Evolutionary conservation across 2,888 invertebrate genomes (phyloP), one percentile per base, ranked within the genome.

Genomic region (Hirtodrosophila confusa): DNA sequence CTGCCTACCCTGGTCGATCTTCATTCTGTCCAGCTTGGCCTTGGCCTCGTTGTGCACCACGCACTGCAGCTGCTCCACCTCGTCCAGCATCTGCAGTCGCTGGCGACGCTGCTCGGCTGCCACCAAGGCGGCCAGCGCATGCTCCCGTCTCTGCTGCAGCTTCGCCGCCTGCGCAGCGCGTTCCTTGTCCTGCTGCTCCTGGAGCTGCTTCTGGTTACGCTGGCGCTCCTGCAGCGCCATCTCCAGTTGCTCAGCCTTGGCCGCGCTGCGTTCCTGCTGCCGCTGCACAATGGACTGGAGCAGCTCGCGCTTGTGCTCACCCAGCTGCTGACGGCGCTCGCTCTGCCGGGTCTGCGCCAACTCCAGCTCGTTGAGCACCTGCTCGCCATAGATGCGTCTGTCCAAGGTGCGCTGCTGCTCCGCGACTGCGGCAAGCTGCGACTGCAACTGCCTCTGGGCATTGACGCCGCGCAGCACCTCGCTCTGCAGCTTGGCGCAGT

Each of bases 21-120:
- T 92, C 39, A 92, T 80, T 37, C 90, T 86, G 36, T 92, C 90
- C 40, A 93, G 90, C 39, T 88, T 90, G 9, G 89, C 86, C 73
- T 93, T 93, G 1, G 92, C 91, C 31, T 91, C 89, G 12, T 89
- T 89, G 69, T 92, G 93, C 33, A 93, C 91, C 37, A 91, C 86
- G 17, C 92, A 91, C 4, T 93, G 89, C 55, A 91, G 89, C 44
- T 92, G 91, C 44, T 92, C 89, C 58, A 93, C 91, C 62, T 90
- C 90, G 37, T 93, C 92, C 5, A 88, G 78, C 72, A 90, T 78
- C 17, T 79, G 84, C 12, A 88, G 88, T 11, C 85, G 75, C 55
- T 75, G 47, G 0, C 60, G 68, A 0, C 60, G 58, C 35, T 87
- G 82, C 41, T 78, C 89, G 74, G 90, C 53, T 35, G 80, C 77